phyloP scores from a whole-genome alignment of 2,888 invertebrate genomes.

The Fragum whitleyi region DNA sequence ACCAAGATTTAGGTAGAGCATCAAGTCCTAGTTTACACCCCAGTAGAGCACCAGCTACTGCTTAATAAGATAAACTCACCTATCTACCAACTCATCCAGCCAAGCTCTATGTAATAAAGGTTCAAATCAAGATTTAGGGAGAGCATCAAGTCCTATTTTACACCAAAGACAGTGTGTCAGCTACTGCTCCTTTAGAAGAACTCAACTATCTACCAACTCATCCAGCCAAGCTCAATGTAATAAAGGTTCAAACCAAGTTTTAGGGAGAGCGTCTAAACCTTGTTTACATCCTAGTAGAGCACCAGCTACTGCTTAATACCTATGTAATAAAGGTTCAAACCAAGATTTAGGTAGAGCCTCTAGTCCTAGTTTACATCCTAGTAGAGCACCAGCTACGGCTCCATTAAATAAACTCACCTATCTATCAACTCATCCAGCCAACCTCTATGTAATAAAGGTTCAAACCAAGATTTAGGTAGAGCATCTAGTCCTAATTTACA shows the following conservation, averaged over 20 bases:
- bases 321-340: conserved; percentile 74
- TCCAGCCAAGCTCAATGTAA: conserved; percentile 70
- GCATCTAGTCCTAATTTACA: conserved; percentile 80
- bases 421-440: conserved; percentile 63
- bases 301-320: too few relatives aligned
- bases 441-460: conserved; percentile 69
- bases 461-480: conserved; percentile 77
- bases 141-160: too few relatives aligned
- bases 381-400: conserved; percentile 74
- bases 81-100: conserved; percentile 44
- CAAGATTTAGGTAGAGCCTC: conserved; percentile 74
- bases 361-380: conserved; percentile 82
- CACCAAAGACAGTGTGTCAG: too few relatives aligned
- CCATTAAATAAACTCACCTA: too few relatives aligned
- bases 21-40: conserved; percentile 82
- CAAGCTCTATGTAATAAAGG: conserved; percentile 72
- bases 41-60: conserved; percentile 82
- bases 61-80: too few relatives aligned
- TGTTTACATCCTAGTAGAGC: too few relatives aligned
- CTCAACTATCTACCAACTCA: conserved; percentile 23
- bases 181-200: too few relatives aligned
- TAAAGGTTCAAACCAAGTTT: conserved; percentile 77
- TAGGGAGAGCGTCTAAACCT: too few relatives aligned
- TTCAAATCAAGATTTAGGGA: conserved; percentile 78
- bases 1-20: conserved; percentile 79